Evolutionary conservation across 1,140 invertebrate species (phyloP).

Genomic region (Artemia franciscana): DNA sequence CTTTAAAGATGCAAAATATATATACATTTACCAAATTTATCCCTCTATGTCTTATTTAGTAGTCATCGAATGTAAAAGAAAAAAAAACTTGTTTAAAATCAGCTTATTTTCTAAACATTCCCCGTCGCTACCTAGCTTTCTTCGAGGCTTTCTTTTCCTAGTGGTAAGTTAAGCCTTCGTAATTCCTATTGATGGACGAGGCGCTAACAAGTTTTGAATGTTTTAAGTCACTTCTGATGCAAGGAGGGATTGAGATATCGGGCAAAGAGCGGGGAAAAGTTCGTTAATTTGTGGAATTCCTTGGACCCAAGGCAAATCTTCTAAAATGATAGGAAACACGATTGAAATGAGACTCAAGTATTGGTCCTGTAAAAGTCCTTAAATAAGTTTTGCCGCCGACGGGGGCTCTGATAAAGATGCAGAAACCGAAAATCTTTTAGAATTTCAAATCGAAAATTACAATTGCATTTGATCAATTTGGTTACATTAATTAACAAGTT

Average conservation of each 20-base stretch:
- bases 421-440: not conserved
- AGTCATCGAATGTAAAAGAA: too few species aligned
- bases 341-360: not conserved
- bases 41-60: too few species aligned
- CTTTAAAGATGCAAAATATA: too few species aligned
- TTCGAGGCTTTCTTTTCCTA: not conserved
- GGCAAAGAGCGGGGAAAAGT: not conserved
- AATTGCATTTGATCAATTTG: not conserved
- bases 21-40: too few species aligned
- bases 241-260: not conserved
- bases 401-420: not conserved
- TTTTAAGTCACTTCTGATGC: not conserved
- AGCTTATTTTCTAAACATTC: not conserved
- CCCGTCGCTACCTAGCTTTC: too few species aligned
- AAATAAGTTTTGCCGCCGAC: not conserved
- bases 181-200: not conserved
- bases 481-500: not conserved
- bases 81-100: too few species aligned
- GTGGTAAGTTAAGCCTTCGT: not conserved
- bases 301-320: not conserved
- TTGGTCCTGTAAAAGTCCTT: not conserved
- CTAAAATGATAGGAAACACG: not conserved
- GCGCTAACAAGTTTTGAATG: not conserved
- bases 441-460: not conserved
- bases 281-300: not conserved